Conservation (phyloP, 2,888 invertebrate genomes). For the Thereva unica region DNA sequence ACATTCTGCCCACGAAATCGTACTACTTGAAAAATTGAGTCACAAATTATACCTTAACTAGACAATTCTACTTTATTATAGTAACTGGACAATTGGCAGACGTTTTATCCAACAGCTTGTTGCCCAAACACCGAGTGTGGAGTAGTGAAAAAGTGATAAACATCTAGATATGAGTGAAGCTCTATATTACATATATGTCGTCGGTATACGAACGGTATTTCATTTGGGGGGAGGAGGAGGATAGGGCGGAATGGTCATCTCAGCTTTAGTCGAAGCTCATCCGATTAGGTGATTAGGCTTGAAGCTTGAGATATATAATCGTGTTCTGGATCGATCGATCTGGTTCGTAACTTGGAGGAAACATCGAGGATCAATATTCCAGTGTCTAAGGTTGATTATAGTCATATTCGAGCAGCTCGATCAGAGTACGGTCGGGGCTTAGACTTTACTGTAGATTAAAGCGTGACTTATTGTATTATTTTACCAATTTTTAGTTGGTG, state of each 20-base stretch:
- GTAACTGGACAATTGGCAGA: constrained; percentile 41
- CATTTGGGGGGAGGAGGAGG: constrained; percentile 15
- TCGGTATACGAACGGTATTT: constrained; percentile 5
- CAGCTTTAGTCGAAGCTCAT: too few relatives aligned
- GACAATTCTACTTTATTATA: constrained; percentile 41
- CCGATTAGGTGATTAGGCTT: too few relatives aligned
- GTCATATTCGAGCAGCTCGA: too few relatives aligned
- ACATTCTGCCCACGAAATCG: constrained; percentile 14
- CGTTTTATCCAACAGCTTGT: constrained; percentile 35
- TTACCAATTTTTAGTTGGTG: too few relatives aligned
- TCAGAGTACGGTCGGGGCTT: too few relatives aligned
- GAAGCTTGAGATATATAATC: too few relatives aligned
- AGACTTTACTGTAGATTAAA: too few relatives aligned
- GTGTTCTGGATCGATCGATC: too few relatives aligned
- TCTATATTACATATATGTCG: constrained; percentile 6
- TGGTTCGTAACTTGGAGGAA: too few relatives aligned
- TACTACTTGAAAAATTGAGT: constrained; percentile 41
- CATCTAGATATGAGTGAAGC: constrained; percentile 4
- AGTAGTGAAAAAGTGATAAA: constrained; percentile 16
- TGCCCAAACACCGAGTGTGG: constrained; percentile 22
- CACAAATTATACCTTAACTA: constrained; percentile 42
- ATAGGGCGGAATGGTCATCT: not conserved
- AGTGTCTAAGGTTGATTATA: too few relatives aligned
- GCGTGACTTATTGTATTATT: too few relatives aligned
- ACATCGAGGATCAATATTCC: too few relatives aligned